A percentile compares a stretch with the other conserved stretches of the same genome.
Evolutionary conservation across 37 sponge, comb jelly and placozoan genomes (phyloP).

Genomic region (Aphrocallistes beatrix): DNA sequence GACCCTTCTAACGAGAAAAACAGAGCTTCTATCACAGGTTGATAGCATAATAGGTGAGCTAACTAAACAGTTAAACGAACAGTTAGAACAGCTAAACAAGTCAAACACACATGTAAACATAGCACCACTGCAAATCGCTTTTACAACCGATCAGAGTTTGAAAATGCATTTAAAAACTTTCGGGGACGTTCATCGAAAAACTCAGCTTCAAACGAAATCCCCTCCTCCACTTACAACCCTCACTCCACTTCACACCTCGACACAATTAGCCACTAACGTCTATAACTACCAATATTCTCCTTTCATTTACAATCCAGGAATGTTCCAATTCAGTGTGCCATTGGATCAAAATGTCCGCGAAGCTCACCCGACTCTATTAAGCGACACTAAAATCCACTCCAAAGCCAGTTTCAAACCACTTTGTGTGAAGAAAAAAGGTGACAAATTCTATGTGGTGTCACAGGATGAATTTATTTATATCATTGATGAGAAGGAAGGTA

Average conservation of each 20-base stretch:
- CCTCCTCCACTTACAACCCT: neutral
- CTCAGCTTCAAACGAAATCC: neutral
- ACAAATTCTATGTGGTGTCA: neutral
- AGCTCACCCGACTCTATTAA: neutral
- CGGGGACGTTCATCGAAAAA: neutral
- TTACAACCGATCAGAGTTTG: neutral
- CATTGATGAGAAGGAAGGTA: neutral
- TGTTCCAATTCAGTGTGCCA: neutral
- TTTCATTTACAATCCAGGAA: neutral
- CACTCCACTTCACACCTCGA: neutral
- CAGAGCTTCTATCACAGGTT: neutral
- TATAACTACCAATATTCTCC: neutral
- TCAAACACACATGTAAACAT: too few relatives aligned
- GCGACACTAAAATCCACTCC: neutral
- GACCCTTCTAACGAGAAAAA: neutral
- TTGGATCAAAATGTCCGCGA: slow-evolving; percentile 3
- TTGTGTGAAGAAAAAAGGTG: neutral
- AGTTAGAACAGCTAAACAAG: too few relatives aligned
- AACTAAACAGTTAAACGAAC: neutral
- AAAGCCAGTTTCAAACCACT: neutral
- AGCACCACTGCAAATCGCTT: neutral
- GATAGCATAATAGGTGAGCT: neutral
- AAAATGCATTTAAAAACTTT: neutral
- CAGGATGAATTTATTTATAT: slow-evolving; percentile 16
- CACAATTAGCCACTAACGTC: neutral